phyloP scores from a whole-genome alignment of 2,888 invertebrate species.

The Sinopyrophorus schimmeli region DNA sequence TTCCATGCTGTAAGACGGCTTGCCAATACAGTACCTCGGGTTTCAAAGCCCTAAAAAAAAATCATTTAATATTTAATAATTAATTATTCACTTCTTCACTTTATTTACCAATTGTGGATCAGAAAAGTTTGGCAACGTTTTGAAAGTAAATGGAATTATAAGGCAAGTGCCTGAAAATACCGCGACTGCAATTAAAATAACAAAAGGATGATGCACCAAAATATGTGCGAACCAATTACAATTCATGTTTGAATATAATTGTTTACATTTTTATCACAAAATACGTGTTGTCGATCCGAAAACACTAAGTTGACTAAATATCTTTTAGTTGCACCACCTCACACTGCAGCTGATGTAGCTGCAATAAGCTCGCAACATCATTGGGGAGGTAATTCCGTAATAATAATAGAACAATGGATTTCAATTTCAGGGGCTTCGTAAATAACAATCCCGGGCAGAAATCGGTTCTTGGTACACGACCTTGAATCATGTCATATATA shows the following conservation, averaged over 20 bases:
- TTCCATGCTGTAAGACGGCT: constrained; percentile 82
- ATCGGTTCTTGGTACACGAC: constrained; percentile 2
- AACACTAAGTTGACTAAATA: constrained; percentile 4
- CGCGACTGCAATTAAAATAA: constrained; percentile 65
- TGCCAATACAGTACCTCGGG: constrained; percentile 83
- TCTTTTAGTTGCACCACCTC: neutral
- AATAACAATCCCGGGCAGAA: constrained; percentile 15
- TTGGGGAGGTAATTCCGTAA: constrained; percentile 12
- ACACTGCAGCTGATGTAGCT: constrained; percentile 10
- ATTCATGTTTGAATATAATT: constrained; percentile 35
- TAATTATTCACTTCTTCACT: neutral
- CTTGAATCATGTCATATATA: neutral
- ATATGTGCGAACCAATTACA: constrained; percentile 67
- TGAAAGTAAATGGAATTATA: constrained; percentile 66
- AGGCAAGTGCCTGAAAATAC: constrained; percentile 68
- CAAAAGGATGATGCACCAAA: constrained; percentile 69
- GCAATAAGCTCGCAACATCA: constrained; percentile 10
- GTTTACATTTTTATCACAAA: constrained; percentile 13
- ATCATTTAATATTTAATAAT: neutral
- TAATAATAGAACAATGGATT: constrained; percentile 14
- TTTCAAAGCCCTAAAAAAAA: constrained; percentile 79
- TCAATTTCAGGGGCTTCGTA: constrained; percentile 11
- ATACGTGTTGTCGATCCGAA: constrained; percentile 8
- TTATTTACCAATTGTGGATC: constrained; percentile 78
- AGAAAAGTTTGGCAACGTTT: constrained; percentile 76